Base-by-base conservation (phyloP, 2,888 invertebrate genomes). In the Netelia inedita region DNA sequence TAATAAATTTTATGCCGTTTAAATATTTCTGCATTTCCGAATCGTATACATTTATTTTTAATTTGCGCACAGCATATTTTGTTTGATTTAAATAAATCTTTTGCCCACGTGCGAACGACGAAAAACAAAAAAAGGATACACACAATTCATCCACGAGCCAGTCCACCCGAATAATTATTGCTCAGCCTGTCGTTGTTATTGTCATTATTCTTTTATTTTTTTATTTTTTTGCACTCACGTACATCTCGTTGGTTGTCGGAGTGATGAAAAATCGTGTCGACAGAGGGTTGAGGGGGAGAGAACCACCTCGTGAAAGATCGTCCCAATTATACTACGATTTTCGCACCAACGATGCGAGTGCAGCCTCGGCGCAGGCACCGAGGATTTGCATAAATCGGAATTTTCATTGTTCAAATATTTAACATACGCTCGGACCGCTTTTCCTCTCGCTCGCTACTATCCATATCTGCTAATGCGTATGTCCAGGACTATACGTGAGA, bases 351-450 rank as follows among this genome's bases (percentile, higher is more conserved):
- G 16, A 35, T 53, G 41, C n/a, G 41, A 41, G 46, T n/a, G 43
- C 63, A 55, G 50, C 50, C 28, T 59, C 61, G 69, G 46, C 46
- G 46, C 46, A 46, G 28, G 35, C 35, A 61, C 59, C 68, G 59
- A 71, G 76, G 72, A 82, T 82, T 82, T 82, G 78, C 82, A 85
- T 75, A 76, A 83, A 85, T 85, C 69, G 59, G 79, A 82, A 75
- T 80, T 81, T 85, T 82, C 81, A 85, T 85, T 84, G 85, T 71
- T 79, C 82, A 87, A 88, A 85, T 84, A 87, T 89, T 89, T 88
- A 87, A 79, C 83, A 85, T 74, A 82, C 75, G 76, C 71, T 50
- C 69, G 74, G 46, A 53, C 55, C 83, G 83, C 85, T 88, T 85
- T 87, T 85, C 82, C 80, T 66, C 82, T 28, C 46, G 3, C 50